Percentiles rank a stretch among this genome's conserved stretches.
These are phyloP conservation scores for Halcyon leucocephala DNA, from an alignment of 2,797 vertebrate species.

Conservation along the genomic window DNA sequence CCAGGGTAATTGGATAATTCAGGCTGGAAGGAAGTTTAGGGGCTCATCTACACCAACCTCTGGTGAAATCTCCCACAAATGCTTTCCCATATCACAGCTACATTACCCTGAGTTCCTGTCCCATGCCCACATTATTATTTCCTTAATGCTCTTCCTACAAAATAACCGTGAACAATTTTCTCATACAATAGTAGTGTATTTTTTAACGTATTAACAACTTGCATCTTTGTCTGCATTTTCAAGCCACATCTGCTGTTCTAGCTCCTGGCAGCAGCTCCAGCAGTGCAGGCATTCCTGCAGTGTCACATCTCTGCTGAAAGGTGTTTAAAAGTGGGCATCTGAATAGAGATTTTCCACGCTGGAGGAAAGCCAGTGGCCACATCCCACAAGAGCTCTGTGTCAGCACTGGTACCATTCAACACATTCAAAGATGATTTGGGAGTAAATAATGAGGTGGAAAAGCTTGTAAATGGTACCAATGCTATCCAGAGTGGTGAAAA, in stretches of 20 bases:
- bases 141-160: background rate
- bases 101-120: background rate
- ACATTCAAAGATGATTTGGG: background rate
- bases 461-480: background rate
- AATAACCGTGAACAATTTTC: background rate
- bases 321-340: accelerated
- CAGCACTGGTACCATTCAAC: background rate
- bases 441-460: background rate
- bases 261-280: background rate
- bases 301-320: background rate
- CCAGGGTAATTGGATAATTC: background rate
- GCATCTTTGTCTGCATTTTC: background rate
- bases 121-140: background rate
- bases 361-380: background rate
- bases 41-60: background rate
- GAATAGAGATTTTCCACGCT: background rate
- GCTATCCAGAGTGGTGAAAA: background rate
- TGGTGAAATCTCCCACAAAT: background rate
- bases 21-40: background rate
- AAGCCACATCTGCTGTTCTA: background rate
- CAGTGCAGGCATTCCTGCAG: background rate
- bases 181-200: background rate
- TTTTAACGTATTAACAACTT: background rate
- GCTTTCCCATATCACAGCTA: background rate
- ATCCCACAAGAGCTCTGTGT: background rate